Percentiles rank a stretch among this genome's conserved stretches.
Evolutionary conservation across 2,797 vertebrate species (phyloP).

Genomic region (Vireo griseus): DNA sequence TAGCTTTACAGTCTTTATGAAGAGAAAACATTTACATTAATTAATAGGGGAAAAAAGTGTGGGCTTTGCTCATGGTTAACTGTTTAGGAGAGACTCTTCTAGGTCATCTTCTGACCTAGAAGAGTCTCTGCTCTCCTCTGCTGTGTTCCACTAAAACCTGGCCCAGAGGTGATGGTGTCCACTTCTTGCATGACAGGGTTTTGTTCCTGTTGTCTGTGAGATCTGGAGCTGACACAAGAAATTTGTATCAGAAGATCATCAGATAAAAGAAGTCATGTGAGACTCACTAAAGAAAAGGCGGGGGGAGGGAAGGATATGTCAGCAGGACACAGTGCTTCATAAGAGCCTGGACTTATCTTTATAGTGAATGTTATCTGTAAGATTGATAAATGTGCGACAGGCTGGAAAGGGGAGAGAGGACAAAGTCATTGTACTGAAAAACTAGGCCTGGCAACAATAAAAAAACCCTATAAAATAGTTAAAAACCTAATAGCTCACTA

Average conservation of each 20-base stretch:
- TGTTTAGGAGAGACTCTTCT: neutral
- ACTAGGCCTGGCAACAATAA: slow-evolving; percentile 40
- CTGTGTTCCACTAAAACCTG: neutral
- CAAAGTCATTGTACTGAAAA: slow-evolving; percentile 62
- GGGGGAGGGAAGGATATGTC: neutral
- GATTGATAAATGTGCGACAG: slow-evolving; percentile 28
- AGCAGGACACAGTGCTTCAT: neutral
- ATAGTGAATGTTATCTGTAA: neutral
- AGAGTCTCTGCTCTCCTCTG: neutral
- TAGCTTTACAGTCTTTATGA: neutral
- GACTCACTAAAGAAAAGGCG: neutral
- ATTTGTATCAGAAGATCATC: slow-evolving; percentile 35
- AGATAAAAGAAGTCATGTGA: slow-evolving; percentile 26
- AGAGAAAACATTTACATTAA: neutral
- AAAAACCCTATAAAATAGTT: slow-evolving; percentile 58
- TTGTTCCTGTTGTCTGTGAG: neutral
- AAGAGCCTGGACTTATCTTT: slow-evolving; percentile 4
- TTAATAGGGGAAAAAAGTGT: rapidly evolving
- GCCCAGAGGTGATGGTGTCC: neutral
- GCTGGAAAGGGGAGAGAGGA: slow-evolving; percentile 36
- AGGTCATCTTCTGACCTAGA: neutral
- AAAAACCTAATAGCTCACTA: slow-evolving; percentile 62
- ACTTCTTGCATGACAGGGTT: neutral
- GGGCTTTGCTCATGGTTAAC: neutral
- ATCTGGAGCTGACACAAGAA: slow-evolving; percentile 18